These are phyloP conservation scores for Drosophila prolongata DNA, from an alignment of 2,888 invertebrate species.

Conservation along the genomic window DNA sequence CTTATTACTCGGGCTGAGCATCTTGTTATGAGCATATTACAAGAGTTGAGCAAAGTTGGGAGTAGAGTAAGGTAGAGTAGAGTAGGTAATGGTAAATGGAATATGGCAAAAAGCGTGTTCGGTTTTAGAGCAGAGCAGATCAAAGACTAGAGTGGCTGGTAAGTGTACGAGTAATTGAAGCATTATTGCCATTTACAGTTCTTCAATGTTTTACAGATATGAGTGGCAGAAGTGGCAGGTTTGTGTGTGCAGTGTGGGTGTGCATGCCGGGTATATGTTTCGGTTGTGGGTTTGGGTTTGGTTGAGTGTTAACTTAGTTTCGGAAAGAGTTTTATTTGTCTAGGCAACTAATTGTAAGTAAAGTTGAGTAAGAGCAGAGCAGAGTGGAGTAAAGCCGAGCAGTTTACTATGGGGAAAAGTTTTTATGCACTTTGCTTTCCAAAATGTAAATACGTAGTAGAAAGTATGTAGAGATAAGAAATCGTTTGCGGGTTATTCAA, in stretches of 20 bases:
- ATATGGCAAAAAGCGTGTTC: conserved; percentile 29
- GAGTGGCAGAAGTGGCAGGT: conserved; percentile 2
- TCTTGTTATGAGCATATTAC: conserved; percentile 30
- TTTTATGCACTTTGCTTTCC: conserved; percentile 47
- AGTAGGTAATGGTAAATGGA: not conserved
- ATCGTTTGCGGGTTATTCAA: conserved; percentile 26
- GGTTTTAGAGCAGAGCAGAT: conserved; percentile 33
- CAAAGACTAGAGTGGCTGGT: conserved; percentile 37
- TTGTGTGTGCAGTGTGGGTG: conserved; percentile 21
- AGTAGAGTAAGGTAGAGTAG: conserved; percentile 13
- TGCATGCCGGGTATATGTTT: conserved; percentile 19
- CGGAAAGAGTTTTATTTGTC: conserved; percentile 45
- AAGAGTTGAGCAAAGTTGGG: conserved; percentile 21
- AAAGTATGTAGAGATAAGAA: conserved; percentile 37
- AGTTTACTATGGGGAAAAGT: conserved; percentile 43
- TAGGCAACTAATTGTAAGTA: conserved; percentile 52
- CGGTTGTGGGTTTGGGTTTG: conserved; percentile 3
- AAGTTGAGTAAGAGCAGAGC: conserved; percentile 47
- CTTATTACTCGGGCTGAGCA: conserved; percentile 32
- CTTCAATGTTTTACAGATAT: conserved; percentile 10
- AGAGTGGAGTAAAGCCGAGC: conserved; percentile 40
- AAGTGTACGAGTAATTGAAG: conserved; percentile 17
- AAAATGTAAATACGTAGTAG: conserved; percentile 44
- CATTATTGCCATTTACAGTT: conserved; percentile 34
- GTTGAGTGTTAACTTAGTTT: conserved; percentile 41